phyloP scores from a whole-genome alignment of 30 jellyfish, hydroid and myxozoan species.

The Haliclystus octoradiatus region DNA sequence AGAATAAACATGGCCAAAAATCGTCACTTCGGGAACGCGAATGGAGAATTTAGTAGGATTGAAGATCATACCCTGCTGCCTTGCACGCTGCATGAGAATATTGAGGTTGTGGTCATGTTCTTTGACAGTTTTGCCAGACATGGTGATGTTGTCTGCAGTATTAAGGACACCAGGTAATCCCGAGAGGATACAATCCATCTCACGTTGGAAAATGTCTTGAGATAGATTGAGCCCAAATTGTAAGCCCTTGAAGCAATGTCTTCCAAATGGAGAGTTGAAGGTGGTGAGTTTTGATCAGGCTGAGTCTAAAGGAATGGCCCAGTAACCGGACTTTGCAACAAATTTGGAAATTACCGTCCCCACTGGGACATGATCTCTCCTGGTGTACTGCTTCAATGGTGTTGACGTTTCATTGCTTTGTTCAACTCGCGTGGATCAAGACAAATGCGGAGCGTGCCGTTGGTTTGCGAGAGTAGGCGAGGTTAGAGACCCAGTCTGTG shows the following conservation, averaged over 20 bases:
- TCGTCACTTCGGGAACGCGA: conserved; percentile 14
- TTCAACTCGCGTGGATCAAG: conserved; percentile 67
- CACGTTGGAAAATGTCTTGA: conserved; percentile 30
- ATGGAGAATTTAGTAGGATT: conserved; percentile 12
- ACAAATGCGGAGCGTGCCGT: conserved; percentile 48
- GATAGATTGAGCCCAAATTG: conserved; percentile 56
- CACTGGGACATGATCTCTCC: conserved; percentile 23
- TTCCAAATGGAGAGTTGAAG: conserved; percentile 55
- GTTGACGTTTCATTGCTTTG: conserved; percentile 24
- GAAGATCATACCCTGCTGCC: conserved; percentile 16
- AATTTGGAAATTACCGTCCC: conserved; percentile 13
- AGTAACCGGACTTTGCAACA: conserved; percentile 21
- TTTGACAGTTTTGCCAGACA: conserved; percentile 22
- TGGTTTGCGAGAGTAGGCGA: conserved; percentile 29
- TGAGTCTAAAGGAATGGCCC: conserved; percentile 41
- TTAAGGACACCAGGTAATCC: conserved; percentile 24
- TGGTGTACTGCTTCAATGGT: conserved; percentile 41
- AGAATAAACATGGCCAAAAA: conserved; percentile 15
- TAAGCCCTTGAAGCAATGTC: conserved; percentile 44
- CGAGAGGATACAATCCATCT: conserved; percentile 23
- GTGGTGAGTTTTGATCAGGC: conserved; percentile 36
- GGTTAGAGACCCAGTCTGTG: conserved; percentile 34
- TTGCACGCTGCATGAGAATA: conserved; percentile 6
- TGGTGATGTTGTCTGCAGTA: conserved; percentile 18
- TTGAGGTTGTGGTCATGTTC: conserved; percentile 12